Conservation (phyloP, 2,797 vertebrate genomes). For the Chiropotes sagulatus region DNA sequence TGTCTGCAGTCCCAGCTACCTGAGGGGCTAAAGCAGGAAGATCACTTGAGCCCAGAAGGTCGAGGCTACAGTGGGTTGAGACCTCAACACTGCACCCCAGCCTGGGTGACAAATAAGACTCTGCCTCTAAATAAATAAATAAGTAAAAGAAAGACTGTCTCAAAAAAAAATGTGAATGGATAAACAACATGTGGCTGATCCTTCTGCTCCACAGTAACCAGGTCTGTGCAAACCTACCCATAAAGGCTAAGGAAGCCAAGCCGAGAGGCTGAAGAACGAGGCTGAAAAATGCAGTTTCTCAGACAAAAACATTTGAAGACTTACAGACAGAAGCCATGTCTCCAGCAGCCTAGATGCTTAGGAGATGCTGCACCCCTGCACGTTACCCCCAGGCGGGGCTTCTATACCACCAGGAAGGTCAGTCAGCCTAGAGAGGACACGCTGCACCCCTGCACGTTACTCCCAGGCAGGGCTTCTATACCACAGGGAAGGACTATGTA, state of each 20-base stretch:
- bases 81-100: no score
- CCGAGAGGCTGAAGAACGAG: neutral
- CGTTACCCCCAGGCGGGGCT: no score
- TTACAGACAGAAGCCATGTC: neutral
- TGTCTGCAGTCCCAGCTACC: no score
- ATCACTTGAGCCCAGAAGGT: no score
- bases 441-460: neutral
- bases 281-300: neutral
- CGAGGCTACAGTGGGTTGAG: no score
- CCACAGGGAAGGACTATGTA: neutral
- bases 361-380: no score
- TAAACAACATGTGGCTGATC: accelerated
- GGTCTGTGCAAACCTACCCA: neutral
- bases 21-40: no score
- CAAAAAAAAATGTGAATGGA: neutral
- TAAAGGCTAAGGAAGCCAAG: neutral
- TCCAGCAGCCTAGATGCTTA: neutral
- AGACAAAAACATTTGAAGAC: neutral
- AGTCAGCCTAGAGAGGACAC: neutral
- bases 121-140: no score
- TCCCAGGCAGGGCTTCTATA: neutral
- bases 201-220: neutral
- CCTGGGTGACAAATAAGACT: no score
- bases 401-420: no score
- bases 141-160: no score